A percentile compares a stretch with the other conserved stretches of the same genome.
Conservation (phyloP, 2,797 vertebrate genomes). For the Menidia menidia region DNA sequence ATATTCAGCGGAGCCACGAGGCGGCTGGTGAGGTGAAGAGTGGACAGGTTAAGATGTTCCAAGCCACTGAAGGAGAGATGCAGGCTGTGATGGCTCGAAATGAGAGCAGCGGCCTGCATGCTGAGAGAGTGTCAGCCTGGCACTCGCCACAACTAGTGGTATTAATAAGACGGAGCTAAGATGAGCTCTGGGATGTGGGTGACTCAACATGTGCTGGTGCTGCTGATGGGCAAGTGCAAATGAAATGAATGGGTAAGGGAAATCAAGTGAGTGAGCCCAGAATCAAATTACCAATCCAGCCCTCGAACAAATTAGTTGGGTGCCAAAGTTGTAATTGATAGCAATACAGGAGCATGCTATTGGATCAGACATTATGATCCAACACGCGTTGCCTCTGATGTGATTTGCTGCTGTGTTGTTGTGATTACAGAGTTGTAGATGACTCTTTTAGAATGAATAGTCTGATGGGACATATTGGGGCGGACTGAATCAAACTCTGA, state of each 20-base stretch:
- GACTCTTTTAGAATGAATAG: constrained; percentile 53
- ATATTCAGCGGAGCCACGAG: constrained; percentile 43
- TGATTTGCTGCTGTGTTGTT: constrained; percentile 82
- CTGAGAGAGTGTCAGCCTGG: constrained; percentile 63
- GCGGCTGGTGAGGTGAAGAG: constrained; percentile 57
- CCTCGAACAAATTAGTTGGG: constrained; percentile 86
- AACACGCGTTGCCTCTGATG: constrained; percentile 78
- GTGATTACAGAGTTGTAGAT: constrained; percentile 79
- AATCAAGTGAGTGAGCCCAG: constrained; percentile 85
- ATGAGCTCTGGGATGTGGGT: constrained; percentile 84
- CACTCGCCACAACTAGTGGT: constrained; percentile 71
- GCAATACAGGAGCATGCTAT: constrained; percentile 76
- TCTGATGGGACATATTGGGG: constrained; percentile 52
- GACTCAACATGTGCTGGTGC: constrained; percentile 81
- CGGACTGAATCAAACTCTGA: constrained; percentile 47
- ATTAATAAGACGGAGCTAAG: constrained; percentile 81
- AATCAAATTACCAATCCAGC: constrained; percentile 87
- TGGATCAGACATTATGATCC: constrained; percentile 84
- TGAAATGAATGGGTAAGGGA: constrained; percentile 88
- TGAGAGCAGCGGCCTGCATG: constrained; percentile 53
- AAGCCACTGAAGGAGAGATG: constrained; percentile 67
- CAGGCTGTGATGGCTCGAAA: constrained; percentile 54
- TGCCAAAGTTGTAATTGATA: constrained; percentile 89
- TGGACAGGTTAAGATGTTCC: constrained; percentile 76
- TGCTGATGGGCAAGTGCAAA: constrained; percentile 84